Percentiles rank a stretch among this genome's conserved stretches.
These are phyloP conservation scores for Pachypsylla venusta DNA, from an alignment of 1,140 invertebrate species.

Conservation along the genomic window DNA sequence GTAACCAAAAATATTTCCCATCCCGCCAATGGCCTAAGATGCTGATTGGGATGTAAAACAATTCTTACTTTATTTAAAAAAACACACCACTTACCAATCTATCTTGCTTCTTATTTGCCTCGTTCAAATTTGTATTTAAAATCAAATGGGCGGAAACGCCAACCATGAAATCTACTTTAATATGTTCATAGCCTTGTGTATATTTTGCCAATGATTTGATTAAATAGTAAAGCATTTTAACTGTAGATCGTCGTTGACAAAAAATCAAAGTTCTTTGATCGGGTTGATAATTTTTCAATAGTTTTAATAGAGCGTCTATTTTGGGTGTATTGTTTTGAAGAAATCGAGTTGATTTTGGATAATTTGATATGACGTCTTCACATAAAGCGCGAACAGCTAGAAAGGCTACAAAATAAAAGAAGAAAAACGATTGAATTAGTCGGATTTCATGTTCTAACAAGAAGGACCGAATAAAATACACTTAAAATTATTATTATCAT, in stretches of 20 bases:
- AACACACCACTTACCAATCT: constrained; percentile 11
- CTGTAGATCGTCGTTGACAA: not conserved
- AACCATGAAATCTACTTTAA: constrained; percentile 10
- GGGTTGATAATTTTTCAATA: not conserved
- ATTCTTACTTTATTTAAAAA: not conserved
- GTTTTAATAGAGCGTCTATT: not conserved
- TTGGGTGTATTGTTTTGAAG: not conserved
- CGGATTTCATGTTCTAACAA: too few species aligned
- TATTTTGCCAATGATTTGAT: not conserved
- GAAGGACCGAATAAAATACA: too few species aligned
- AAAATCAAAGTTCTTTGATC: not conserved
- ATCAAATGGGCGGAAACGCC: constrained; percentile 1
- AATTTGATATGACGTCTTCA: not conserved
- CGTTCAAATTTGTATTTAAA: not conserved
- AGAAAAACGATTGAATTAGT: too few species aligned
- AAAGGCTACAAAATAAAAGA: not conserved
- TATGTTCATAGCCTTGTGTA: not conserved
- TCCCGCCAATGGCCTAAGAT: too few species aligned
- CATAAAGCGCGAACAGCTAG: not conserved
- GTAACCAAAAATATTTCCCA: too few species aligned
- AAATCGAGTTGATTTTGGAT: not conserved
- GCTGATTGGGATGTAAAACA: too few species aligned
- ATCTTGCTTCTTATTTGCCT: constrained; percentile 8
- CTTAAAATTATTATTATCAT: too few species aligned
- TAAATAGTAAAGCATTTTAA: constrained; percentile 5